phyloP scores from a whole-genome alignment of 2,113 vertebrate genomes.

The Vulpes lagopus region DNA sequence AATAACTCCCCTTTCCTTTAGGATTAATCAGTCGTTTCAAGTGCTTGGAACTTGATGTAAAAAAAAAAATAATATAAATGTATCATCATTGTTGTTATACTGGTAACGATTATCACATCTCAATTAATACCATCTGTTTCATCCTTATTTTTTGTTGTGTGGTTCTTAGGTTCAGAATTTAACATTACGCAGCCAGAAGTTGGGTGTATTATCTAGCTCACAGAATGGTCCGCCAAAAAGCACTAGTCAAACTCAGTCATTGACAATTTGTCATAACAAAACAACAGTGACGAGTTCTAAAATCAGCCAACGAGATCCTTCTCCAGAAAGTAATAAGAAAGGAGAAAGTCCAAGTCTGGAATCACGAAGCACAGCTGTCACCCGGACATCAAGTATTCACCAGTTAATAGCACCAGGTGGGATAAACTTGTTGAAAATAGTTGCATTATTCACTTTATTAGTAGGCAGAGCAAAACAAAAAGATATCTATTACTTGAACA shows the following conservation, averaged over 20 bases:
- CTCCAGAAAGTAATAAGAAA: conserved; percentile 89
- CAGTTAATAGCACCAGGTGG: conserved; percentile 92
- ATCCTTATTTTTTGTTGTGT: conserved; percentile 68
- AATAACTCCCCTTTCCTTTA: conserved; percentile 1
- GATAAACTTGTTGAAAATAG: conserved; percentile 29
- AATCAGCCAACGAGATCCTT: conserved; percentile 89
- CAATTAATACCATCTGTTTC: conserved; percentile 53
- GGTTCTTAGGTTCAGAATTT: conserved; percentile 92
- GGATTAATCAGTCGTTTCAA: conserved; percentile 52
- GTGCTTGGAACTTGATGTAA: conserved; percentile 13
- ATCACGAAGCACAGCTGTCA: conserved; percentile 86
- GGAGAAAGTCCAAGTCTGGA: conserved; percentile 89
- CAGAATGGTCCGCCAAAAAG: conserved; percentile 93
- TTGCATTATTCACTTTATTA: conserved; percentile 63
- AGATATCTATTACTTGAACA: not conserved
- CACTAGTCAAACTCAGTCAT: conserved; percentile 88
- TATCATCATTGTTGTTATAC: not conserved
- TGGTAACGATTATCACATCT: not conserved
- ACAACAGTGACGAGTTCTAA: conserved; percentile 88
- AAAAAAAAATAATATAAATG: conserved; percentile 47
- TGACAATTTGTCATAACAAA: conserved; percentile 90
- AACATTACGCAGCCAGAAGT: conserved; percentile 92
- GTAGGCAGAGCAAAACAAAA: conserved; percentile 49
- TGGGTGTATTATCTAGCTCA: conserved; percentile 91
- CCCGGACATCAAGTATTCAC: conserved; percentile 89